phyloP scores from a whole-genome alignment of 2,888 invertebrate genomes.

The Andrena dorsata region DNA sequence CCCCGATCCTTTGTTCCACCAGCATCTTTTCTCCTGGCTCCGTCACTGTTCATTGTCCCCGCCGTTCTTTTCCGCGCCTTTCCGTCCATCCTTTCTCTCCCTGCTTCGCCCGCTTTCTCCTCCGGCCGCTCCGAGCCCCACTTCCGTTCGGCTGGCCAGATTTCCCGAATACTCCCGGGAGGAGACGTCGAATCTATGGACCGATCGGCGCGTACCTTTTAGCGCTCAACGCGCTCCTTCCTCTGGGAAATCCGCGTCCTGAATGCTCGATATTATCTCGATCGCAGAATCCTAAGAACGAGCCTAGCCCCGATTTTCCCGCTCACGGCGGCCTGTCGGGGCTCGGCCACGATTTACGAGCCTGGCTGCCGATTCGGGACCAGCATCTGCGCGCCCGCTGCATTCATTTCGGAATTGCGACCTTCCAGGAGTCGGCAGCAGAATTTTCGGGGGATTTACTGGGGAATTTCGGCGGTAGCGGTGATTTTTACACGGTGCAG shows the following conservation, averaged over 20 bases:
- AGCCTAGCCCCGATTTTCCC: conserved; percentile 49
- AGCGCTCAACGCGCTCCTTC: conserved; percentile 67
- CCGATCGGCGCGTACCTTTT: conserved; percentile 75
- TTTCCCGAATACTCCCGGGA: conserved; percentile 65
- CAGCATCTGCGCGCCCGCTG: conserved; percentile 19
- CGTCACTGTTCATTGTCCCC: background rate
- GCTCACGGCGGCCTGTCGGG: conserved; percentile 17
- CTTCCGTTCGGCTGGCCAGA: conserved; percentile 51
- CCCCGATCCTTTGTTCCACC: conserved; percentile 33
- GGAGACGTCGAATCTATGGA: conserved; percentile 71
- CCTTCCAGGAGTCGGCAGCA: conserved; percentile 14
- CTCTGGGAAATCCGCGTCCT: conserved; percentile 75
- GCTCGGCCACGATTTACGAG: conserved; percentile 45
- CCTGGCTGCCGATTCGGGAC: conserved; percentile 19
- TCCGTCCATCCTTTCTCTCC: conserved; percentile 6
- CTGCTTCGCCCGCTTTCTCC: conserved; percentile 9
- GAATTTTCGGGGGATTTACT: conserved; percentile 8
- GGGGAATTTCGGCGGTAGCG: no score
- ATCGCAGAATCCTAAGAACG: conserved; percentile 64
- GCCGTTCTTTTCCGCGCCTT: conserved; percentile 15
- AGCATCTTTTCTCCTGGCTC: conserved; percentile 36
- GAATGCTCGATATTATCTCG: conserved; percentile 73
- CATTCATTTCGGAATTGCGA: conserved; percentile 50
- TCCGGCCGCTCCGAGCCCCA: conserved; percentile 1
- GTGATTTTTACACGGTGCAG: no score